Conservation (phyloP, 2,113 vertebrate genomes). For the Varanus komodoensis region DNA sequence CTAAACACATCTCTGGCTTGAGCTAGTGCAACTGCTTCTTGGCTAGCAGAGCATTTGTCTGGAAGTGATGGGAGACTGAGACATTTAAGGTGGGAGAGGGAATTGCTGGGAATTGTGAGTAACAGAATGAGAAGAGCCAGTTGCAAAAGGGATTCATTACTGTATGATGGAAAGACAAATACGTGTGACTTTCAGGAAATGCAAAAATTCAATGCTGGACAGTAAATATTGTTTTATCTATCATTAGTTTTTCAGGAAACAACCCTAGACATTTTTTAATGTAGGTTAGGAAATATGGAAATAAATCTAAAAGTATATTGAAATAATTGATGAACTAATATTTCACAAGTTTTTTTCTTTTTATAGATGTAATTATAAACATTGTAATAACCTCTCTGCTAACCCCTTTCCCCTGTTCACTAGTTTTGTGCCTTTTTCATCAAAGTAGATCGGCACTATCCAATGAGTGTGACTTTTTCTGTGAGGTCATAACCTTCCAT, state of each 20-base stretch:
- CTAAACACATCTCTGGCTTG: slow-evolving; percentile 61
- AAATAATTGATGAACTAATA: rapidly evolving
- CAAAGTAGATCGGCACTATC: background rate
- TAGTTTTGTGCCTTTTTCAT: background rate
- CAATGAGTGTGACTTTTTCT: background rate
- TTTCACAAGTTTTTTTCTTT: background rate
- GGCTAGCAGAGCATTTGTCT: slow-evolving; percentile 39
- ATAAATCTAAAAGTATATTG: background rate
- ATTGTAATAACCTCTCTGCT: background rate
- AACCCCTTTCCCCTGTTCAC: slow-evolving; percentile 18
- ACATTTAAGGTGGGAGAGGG: slow-evolving; percentile 28
- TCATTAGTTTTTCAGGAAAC: slow-evolving; percentile 6
- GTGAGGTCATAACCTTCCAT: slow-evolving; percentile 8
- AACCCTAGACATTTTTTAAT: background rate
- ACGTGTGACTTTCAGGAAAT: slow-evolving; percentile 38
- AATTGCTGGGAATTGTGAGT: background rate
- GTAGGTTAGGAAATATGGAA: background rate
- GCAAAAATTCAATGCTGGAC: rapidly evolving
- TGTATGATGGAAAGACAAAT: background rate
- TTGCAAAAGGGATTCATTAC: slow-evolving; percentile 41
- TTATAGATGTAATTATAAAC: slow-evolving; percentile 1
- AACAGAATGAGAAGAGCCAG: slow-evolving; percentile 30
- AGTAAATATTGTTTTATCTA: slow-evolving; percentile 18
- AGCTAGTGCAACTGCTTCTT: slow-evolving; percentile 41
- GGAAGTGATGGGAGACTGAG: slow-evolving; percentile 1